Conservation (phyloP, 2,797 vertebrate genomes). For the Anisognathus igniventris region DNA sequence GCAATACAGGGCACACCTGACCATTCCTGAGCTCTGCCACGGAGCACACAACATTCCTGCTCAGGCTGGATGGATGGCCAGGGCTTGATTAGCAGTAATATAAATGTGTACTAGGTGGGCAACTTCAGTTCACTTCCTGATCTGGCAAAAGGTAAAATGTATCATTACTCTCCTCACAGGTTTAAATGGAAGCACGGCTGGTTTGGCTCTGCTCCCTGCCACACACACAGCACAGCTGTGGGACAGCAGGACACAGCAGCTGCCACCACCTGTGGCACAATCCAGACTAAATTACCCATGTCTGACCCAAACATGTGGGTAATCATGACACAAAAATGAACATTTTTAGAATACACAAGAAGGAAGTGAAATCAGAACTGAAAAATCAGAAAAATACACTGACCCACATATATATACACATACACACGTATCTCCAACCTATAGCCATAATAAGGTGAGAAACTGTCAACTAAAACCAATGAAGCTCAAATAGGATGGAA, state of each 20-base stretch:
- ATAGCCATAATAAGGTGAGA: background rate
- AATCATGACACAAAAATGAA: background rate
- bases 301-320: background rate
- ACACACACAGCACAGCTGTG: background rate
- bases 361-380: background rate
- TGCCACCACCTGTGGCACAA: background rate
- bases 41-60: background rate
- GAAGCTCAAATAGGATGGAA: background rate
- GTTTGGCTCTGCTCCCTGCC: background rate
- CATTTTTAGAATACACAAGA: background rate
- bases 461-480: background rate
- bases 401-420: background rate
- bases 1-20: background rate
- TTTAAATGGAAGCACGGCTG: fast-evolving
- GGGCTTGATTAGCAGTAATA: background rate
- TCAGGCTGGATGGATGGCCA: background rate
- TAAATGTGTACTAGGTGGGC: background rate
- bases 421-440: background rate
- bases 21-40: background rate
- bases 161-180: background rate
- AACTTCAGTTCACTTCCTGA: background rate
- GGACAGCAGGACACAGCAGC: background rate
- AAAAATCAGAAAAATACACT: background rate
- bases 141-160: background rate
- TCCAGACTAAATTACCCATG: background rate